phyloP scores from a whole-genome alignment of 2,797 vertebrate species.

The Tolypeutes matacus region DNA sequence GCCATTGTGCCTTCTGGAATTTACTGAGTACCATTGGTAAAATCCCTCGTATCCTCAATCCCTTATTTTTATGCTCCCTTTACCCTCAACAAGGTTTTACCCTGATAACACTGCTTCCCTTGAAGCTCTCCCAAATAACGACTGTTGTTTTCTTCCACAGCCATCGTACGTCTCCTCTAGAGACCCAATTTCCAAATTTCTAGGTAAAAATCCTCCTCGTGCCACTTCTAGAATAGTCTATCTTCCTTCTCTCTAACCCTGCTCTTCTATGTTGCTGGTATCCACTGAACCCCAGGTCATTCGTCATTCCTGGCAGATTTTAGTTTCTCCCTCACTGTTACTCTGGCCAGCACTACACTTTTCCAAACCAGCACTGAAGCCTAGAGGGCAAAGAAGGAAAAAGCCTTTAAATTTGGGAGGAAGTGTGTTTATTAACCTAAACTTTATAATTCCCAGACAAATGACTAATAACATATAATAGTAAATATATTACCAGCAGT shows the following conservation, averaged over 20 bases:
- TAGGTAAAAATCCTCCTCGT: not conserved
- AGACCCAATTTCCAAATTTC: too few relatives aligned
- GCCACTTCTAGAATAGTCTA: not conserved
- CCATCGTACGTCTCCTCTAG: not conserved
- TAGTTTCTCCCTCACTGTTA: not conserved
- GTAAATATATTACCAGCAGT: not conserved
- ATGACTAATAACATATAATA: not conserved
- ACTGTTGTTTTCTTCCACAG: not conserved
- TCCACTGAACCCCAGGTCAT: not conserved
- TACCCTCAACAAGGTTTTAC: not conserved
- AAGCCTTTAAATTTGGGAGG: not conserved
- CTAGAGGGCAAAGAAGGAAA: slow-evolving; percentile 18
- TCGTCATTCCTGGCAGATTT: not conserved
- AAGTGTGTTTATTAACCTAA: not conserved
- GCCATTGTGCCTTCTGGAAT: not conserved
- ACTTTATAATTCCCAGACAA: slow-evolving; percentile 15
- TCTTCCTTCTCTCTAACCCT: not conserved
- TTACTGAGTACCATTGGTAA: not conserved
- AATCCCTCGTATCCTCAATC: not conserved
- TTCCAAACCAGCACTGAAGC: slow-evolving; percentile 16
- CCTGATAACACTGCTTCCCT: not conserved
- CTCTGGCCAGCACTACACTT: not conserved
- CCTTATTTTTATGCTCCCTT: not conserved
- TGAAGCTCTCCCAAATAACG: not conserved
- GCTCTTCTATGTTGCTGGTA: not conserved